Percentiles rank a stretch among this genome's conserved stretches.
Evolutionary conservation across 2,888 invertebrate genomes (phyloP).

Genomic region (Rhingia rostrata): DNA sequence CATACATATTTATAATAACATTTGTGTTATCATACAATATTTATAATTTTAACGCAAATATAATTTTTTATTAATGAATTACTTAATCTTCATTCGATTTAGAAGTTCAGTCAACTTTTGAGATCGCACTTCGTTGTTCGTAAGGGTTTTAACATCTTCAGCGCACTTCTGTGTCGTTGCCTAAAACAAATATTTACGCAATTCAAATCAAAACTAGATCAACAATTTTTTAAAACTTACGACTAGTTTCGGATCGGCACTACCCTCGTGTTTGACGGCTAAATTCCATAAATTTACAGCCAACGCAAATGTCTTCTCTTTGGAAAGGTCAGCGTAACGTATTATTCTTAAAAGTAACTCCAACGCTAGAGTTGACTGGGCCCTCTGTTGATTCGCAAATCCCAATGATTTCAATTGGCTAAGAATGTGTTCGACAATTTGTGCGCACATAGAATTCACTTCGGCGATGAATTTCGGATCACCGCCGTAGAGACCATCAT

Average conservation of each 20-base stretch:
- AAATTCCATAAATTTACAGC: conserved; percentile 93
- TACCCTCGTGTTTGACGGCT: conserved; percentile 86
- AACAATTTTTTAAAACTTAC: conserved; percentile 73
- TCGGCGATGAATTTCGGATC: conserved; percentile 93
- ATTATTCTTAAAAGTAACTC: conserved; percentile 89
- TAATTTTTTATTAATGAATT: conserved; percentile 6
- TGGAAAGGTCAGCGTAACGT: conserved; percentile 86
- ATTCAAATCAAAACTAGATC: background rate
- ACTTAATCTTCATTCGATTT: conserved; percentile 59
- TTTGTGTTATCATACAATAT: too few relatives aligned
- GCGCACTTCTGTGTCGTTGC: conserved; percentile 52
- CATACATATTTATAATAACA: too few relatives aligned
- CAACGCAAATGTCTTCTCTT: conserved; percentile 86
- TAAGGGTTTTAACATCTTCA: conserved; percentile 55
- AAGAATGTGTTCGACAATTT: conserved; percentile 90
- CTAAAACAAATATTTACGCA: conserved; percentile 14
- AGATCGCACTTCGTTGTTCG: conserved; percentile 60
- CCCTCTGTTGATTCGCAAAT: conserved; percentile 86
- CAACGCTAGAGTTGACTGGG: conserved; percentile 89
- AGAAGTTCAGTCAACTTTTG: conserved; percentile 62
- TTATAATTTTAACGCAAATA: too few relatives aligned
- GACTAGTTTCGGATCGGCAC: conserved; percentile 84
- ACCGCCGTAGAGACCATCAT: conserved; percentile 95
- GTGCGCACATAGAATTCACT: conserved; percentile 89
- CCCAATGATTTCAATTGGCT: conserved; percentile 88